phyloP scores from a whole-genome alignment of 2,888 invertebrate genomes.

The Eilema griseolum region DNA sequence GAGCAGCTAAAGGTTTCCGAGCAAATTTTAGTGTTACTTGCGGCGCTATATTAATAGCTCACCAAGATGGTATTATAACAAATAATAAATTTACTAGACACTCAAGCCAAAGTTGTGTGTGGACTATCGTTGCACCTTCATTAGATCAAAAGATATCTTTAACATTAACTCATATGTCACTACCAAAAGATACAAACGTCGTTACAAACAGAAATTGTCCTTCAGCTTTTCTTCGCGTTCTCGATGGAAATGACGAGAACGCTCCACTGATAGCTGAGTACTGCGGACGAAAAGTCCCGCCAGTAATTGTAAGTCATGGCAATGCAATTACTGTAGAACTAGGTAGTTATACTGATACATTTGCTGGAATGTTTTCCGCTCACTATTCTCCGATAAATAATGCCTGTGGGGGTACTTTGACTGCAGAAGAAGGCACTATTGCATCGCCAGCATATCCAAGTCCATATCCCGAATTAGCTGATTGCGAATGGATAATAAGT shows the following conservation, averaged over 20 bases:
- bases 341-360: constrained; percentile 65
- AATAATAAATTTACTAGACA: constrained; percentile 69
- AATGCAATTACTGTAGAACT: constrained; percentile 86
- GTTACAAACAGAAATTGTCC: constrained; percentile 68
- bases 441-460: constrained; percentile 95
- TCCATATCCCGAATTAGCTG: constrained; percentile 89
- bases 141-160: constrained; percentile 89
- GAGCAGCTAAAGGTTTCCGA: constrained; percentile 92
- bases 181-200: constrained; percentile 63
- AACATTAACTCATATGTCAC: constrained; percentile 88
- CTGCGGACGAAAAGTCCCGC: constrained; percentile 89
- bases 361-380: constrained; percentile 71
- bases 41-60: constrained; percentile 89
- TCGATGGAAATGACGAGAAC: constrained; percentile 89
- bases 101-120: constrained; percentile 88
- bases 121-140: constrained; percentile 88
- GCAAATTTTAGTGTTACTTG: constrained; percentile 90
- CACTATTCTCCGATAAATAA: constrained; percentile 78
- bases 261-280: constrained; percentile 89
- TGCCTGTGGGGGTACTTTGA: constrained; percentile 94
- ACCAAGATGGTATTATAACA: constrained; percentile 85
- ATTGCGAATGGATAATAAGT: constrained; percentile 91
- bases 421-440: constrained; percentile 90
- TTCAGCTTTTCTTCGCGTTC: constrained; percentile 83
- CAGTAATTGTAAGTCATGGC: constrained; percentile 90